Base-by-base conservation (phyloP, 1,140 invertebrate species). In the Hermatobates lingyangjiaoensis region DNA sequence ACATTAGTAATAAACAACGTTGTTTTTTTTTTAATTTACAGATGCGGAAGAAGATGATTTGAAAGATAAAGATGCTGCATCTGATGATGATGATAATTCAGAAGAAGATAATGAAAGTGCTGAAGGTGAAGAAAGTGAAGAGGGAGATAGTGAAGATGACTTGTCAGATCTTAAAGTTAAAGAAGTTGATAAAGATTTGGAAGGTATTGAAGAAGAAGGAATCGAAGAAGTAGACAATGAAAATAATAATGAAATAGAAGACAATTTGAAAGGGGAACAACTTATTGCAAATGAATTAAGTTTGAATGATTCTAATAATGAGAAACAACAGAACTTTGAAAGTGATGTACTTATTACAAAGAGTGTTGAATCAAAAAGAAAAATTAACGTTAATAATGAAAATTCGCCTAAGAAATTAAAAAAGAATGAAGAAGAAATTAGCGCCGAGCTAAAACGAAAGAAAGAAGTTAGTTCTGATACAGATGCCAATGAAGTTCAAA, bases 151-250 rank as follows among this genome's bases (percentile, higher is more conserved):
- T 23, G 51, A 61, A 26, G 52, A 58, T 52, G 49, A 56, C 39
- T 46, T 44, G 27, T 54, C 27, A n/a, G 56, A 55, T 45, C n/a
- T 56, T 10, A 51, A 54, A 51, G 52, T 25, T 51, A 28, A 48
- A 20, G 25, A 40, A 23, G n/a, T 18, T 26, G 48, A 53, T 42
- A 44, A 44, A 28, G 24, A 49, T 10, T 18, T 54, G 56, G 48
- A 58, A 34, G 58, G 62, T 54, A 57, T 57, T 51, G 58, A 64
- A 47, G 64, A 66, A 61, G 55, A 65, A 52, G 56, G 65, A 30
- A 62, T 62, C 50, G 48, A 54, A 46, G 50, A 54, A 25, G 45
- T 60, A n/a, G n/a, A n/a, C n/a, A n/a, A n/a, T n/a, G n/a, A n/a
- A n/a, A n/a, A n/a, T n/a, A n/a, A n/a, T n/a, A n/a, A n/a, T n/a